Evolutionary conservation across 2,888 invertebrate genomes (phyloP), one percentile per base, ranked within the genome.

Genomic region (Caenorhabditis sp.): DNA sequence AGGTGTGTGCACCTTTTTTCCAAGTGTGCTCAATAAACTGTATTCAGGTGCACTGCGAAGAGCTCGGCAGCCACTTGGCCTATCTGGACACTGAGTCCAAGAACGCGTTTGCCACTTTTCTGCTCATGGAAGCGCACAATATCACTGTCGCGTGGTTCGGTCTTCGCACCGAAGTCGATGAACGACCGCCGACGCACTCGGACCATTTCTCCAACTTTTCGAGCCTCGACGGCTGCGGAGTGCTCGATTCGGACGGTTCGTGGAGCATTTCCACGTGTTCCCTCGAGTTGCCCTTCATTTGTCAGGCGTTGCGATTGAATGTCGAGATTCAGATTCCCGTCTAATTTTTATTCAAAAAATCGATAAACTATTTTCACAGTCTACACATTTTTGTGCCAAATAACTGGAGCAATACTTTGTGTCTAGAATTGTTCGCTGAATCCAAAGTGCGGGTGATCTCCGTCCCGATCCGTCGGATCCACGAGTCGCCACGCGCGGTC

Each of bases 371-470:
- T 30, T 30, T 30, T 30, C 30, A 30, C 9, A 30, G 30, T 9
- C 30, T 30, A 30, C 9, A 22, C 17, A 39, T 55, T 39, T 55
- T 39, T 39, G 5, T 9, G 30, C 30, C 30, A 9, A n/a, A n/a
- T n/a, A n/a, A n/a, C n/a, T n/a, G n/a, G n/a, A n/a, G n/a, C n/a
- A n/a, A n/a, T n/a, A n/a, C n/a, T n/a, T n/a, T n/a, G n/a, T n/a
- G n/a, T n/a, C 9, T 78, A 81, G 45, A 63, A 81, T 39, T 81
- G 79, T 20, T 79, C 80, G 35, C 63, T 72, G 72, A 77, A 84
- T 30, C 78, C 79, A 55, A 79, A 84, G 32, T 80, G 81, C 8
- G 75, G 73, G 45, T 84, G 84, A 59, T 83, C 81, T 17, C 61
- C 63, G 37, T 81, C 81, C 32, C 81, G 70, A 35, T 46, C 30